These are phyloP conservation scores for Hemicordylus capensis DNA, from an alignment of 2,113 vertebrate species.

Conservation along the genomic window DNA sequence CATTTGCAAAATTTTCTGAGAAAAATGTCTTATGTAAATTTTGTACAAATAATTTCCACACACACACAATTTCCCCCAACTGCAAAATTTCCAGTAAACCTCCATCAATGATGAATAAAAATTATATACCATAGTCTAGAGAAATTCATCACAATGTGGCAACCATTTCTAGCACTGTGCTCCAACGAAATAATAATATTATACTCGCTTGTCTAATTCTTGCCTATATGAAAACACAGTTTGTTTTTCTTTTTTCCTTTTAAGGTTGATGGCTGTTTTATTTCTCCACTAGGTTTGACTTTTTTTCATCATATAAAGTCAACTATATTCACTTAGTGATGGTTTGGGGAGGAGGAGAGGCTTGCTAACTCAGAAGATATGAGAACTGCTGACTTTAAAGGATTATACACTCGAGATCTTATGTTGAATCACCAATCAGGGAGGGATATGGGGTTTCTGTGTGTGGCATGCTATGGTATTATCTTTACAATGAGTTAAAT, in stretches of 20 bases:
- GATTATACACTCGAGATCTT: not conserved
- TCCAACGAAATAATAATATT: not conserved
- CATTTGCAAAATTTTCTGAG: too few species aligned
- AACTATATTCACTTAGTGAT: not conserved
- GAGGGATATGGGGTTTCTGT: too few species aligned
- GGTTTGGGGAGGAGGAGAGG: not conserved
- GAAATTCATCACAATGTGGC: not conserved
- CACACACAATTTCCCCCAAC: too few species aligned
- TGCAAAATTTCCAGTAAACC: too few species aligned
- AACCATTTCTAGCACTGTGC: not conserved
- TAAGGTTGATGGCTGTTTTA: not conserved
- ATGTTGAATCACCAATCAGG: too few species aligned
- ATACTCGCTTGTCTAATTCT: not conserved
- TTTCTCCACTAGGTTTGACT: not conserved
- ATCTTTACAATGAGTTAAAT: too few species aligned
- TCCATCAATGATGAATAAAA: too few species aligned
- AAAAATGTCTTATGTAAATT: too few species aligned
- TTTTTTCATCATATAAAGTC: not conserved
- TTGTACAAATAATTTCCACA: too few species aligned
- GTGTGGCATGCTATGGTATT: not conserved
- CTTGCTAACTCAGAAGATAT: not conserved
- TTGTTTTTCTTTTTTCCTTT: too few species aligned
- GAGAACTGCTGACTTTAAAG: not conserved
- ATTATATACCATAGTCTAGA: not conserved
- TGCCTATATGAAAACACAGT: not conserved